These are phyloP conservation scores for Euwallacea fornicatus DNA, from an alignment of 1,140 invertebrate species.

Conservation along the genomic window DNA sequence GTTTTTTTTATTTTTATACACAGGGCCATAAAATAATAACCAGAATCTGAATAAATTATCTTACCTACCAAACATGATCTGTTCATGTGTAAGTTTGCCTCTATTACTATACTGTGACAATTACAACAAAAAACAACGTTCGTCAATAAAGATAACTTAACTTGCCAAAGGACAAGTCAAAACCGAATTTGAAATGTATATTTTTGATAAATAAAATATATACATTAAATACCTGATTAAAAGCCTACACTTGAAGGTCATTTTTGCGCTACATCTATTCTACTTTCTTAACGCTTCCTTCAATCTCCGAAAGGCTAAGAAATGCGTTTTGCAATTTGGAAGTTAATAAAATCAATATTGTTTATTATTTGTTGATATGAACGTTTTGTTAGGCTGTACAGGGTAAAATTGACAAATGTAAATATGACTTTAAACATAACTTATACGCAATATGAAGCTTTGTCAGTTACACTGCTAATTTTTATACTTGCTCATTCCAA, in stretches of 20 bases:
- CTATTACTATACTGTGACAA: neutral
- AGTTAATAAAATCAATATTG: conserved; percentile 4
- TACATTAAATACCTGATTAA: conserved; percentile 34
- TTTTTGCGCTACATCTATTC: neutral
- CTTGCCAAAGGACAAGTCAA: conserved; percentile 36
- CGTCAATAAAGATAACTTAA: neutral
- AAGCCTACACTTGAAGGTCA: too few relatives aligned
- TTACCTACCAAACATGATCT: too few relatives aligned
- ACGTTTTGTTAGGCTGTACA: conserved; percentile 28
- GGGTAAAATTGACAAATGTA: conserved; percentile 17
- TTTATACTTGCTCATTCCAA: too few relatives aligned
- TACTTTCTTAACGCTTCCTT: neutral
- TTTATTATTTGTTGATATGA: conserved; percentile 9
- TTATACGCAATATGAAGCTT: too few relatives aligned
- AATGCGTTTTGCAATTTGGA: conserved; percentile 15
- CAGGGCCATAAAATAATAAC: too few relatives aligned
- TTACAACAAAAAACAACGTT: neutral
- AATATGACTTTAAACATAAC: conserved; percentile 1
- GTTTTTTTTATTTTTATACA: too few relatives aligned
- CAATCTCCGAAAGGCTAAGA: neutral
- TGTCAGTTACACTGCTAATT: too few relatives aligned
- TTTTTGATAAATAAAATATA: conserved; percentile 39
- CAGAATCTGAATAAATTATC: too few relatives aligned
- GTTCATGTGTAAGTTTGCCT: too few relatives aligned
- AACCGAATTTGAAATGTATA: conserved; percentile 41